Evolutionary conservation across 2,888 invertebrate genomes (phyloP), one percentile per base, ranked within the genome.

Genomic region (Sphaerophoria rueppellii): DNA sequence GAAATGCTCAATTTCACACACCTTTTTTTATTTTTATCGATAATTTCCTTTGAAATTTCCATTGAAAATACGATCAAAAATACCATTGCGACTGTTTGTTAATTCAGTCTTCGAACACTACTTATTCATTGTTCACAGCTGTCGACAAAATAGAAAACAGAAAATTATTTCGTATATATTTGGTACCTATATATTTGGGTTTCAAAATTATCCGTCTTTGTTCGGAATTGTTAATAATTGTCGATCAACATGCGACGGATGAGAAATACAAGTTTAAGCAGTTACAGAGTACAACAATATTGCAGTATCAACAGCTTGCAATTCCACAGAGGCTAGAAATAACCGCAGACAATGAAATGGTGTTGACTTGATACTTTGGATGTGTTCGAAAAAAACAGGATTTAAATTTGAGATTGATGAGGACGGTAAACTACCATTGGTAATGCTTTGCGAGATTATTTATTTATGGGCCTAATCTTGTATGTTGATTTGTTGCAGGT

Each of bases 201-300:
- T 99, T 99, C 90, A 98, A 99, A 85, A 95, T 99, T 85, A 94
- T 96, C 0, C 94, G 94, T 89, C 93, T 98, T 35, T 94, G 95
- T n/a, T 93, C 95, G 70, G 98, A 99, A 93, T 93, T 99, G 9
- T 99, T 99, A 91, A n/a, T n/a, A n/a, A 98, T 99, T 80, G 95
- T 99, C 79, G 99, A 99, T 92, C 99, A 99, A 92, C 99, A 99
- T 93, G 99, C 99, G 6, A 96, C 97, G 6, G 99, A 99, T 92
- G 99, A 99, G 92, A 99, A 99, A 91, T 99, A 95, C 91, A 99
- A 99, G 92, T 99, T 98, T 92, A 99, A 99, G 92, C 95, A 94
- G 82, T 93, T 99, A 80, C 97, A 98, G 90, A 94, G 93, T 87
- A 95, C 94, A 69, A 97, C 96, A 0, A 94, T 95, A 78, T 92